Base-by-base conservation (phyloP, 2,797 vertebrate genomes). In the Neosilurus hyrtlii region DNA sequence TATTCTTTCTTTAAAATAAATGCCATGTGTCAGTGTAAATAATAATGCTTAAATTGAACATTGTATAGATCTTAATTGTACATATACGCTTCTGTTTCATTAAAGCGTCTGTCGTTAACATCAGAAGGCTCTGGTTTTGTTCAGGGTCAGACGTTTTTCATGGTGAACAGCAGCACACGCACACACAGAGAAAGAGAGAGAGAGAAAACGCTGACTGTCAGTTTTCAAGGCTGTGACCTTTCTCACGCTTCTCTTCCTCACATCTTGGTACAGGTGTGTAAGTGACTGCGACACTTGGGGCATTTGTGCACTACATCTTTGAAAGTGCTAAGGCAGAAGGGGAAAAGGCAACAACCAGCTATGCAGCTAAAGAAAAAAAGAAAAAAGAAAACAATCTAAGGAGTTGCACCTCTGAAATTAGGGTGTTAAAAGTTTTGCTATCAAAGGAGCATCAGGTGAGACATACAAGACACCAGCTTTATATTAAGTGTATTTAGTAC, bases 1-100 rank as follows among this genome's bases (percentile, higher is more conserved):
- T 85, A 86, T 85, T 84, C 6, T 7, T 22, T 22, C 94, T 90
- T 93, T 91, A 95, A 94, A 95, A 95, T 93, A 43, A 43, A 62
- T 61, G 56, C 26, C 11, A 8, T 59, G 56, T 95, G 94, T 93
- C 93, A 91, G 94, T 96, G 94, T 95, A 96, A 94, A 96, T 95
- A 95, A 92, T 93, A 14, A 83, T 74, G 80, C 83, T 86, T 86
- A 68, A 72, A 61, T 78, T 84, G 83, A 67, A 62, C 56, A 73
- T 73, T 94, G 94, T 94, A 92, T 91, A 61, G 92, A 90, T 92
- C 92, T 91, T 93, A 93, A 93, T 91, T 93, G 92, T 93, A 93
- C 94, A 92, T 93, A 90, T 90, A 93, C 91, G 90, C 93, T 94
- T 90, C 92, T 94, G 94, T 95, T 92, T 92, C 91, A 95, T 89